Percentiles rank a stretch among this genome's conserved stretches.
These are phyloP conservation scores for Leucania comma DNA, from an alignment of 2,888 invertebrate species.

Conservation along the genomic window DNA sequence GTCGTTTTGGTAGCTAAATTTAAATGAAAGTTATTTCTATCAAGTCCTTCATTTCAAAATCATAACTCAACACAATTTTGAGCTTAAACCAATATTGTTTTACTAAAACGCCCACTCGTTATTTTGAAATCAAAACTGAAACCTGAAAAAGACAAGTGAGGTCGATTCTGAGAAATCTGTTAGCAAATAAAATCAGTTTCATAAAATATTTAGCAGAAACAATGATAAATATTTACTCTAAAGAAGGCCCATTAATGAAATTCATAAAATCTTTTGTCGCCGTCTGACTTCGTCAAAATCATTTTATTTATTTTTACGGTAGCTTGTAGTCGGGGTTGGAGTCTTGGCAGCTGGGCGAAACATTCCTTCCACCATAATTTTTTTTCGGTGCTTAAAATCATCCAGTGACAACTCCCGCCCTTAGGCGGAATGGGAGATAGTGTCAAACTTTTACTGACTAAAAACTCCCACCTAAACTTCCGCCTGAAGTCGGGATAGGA, in stretches of 20 bases:
- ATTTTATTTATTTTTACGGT: background rate
- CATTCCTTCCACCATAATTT: no score
- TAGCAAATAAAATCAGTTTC: background rate
- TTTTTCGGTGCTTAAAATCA: no score
- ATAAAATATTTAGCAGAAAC: background rate
- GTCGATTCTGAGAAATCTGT: background rate
- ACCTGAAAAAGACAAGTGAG: background rate
- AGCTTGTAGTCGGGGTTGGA: no score
- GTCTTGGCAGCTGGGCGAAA: no score
- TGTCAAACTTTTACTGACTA: no score
- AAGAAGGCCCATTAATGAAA: background rate
- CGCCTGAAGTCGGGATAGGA: no score
- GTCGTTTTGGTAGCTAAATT: background rate
- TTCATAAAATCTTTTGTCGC: background rate
- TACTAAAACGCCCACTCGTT: background rate
- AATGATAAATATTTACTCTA: background rate
- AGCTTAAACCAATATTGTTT: background rate
- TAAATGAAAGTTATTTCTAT: background rate
- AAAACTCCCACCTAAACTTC: no score
- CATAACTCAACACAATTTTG: background rate
- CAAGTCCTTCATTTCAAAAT: background rate
- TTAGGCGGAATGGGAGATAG: no score
- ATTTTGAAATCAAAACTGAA: constrained; percentile 6
- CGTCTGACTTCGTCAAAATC: background rate
- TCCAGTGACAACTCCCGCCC: no score